These are phyloP conservation scores for Galbula dea DNA, from an alignment of 2,113 vertebrate species.

Conservation along the genomic window DNA sequence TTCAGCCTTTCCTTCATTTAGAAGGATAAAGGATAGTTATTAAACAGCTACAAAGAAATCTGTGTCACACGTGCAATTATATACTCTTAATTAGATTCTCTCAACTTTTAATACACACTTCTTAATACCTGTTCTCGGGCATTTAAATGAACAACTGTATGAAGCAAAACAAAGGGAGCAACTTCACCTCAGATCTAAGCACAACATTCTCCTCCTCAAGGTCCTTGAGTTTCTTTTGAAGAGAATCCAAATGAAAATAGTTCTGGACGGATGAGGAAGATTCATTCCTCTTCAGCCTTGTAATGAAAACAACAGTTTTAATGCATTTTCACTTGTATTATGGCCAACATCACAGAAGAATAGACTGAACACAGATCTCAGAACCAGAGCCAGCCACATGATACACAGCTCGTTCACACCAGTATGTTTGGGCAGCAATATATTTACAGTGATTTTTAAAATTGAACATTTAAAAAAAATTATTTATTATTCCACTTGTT, in stretches of 20 bases:
- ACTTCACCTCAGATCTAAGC: constrained; percentile 87
- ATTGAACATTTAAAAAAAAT: neutral
- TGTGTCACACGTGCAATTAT: neutral
- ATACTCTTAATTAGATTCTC: neutral
- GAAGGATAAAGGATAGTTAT: neutral
- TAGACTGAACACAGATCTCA: neutral
- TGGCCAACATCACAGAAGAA: neutral
- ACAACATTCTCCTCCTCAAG: constrained; percentile 95
- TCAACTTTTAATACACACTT: neutral
- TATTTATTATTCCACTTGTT: neutral
- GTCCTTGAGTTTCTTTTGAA: constrained; percentile 97
- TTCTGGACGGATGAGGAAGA: constrained; percentile 82
- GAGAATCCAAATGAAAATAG: constrained; percentile 91
- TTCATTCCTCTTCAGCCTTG: constrained; percentile 87
- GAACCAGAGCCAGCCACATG: neutral
- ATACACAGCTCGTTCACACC: neutral
- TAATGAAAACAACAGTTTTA: neutral
- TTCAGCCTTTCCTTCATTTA: neutral
- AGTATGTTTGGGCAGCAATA: neutral
- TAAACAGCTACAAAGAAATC: neutral
- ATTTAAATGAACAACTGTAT: neutral
- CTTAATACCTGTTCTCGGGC: neutral
- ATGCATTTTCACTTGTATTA: neutral
- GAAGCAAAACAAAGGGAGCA: neutral
- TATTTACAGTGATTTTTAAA: neutral